Percentiles rank a stretch among this genome's conserved stretches.
Evolutionary conservation across 2,888 invertebrate species (phyloP).

Genomic region (Yponomeuta evonymella): DNA sequence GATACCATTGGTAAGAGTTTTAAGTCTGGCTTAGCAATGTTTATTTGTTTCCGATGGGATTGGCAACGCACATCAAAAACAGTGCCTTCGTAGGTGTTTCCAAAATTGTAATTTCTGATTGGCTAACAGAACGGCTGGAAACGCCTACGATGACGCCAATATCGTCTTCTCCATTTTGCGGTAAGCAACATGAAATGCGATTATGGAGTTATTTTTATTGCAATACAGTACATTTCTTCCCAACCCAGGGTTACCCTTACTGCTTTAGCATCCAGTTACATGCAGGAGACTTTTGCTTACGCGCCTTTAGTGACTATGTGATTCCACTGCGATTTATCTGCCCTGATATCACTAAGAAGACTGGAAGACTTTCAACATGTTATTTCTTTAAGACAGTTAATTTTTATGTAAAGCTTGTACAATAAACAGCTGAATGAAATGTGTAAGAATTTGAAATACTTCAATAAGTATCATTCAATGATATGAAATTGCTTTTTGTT

Average conservation of each 20-base stretch:
- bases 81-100: no score
- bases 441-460: not conserved
- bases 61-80: no score
- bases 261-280: conserved; percentile 31
- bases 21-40: conserved; percentile 21
- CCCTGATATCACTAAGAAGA: not conserved
- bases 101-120: no score
- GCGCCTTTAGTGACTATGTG: conserved; percentile 3
- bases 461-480: not conserved
- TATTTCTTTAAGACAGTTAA: not conserved
- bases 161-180: not conserved
- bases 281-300: conserved; percentile 14
- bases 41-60: not conserved
- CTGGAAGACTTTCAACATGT: not conserved
- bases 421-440: conserved; percentile 1
- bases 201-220: conserved; percentile 9
- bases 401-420: not conserved
- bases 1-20: not conserved
- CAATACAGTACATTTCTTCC: conserved; percentile 23
- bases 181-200: not conserved
- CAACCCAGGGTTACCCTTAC: conserved; percentile 37
- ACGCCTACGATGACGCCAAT: not conserved
- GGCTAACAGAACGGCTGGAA: no score
- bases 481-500: no score
- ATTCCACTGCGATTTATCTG: not conserved